These are phyloP conservation scores for Dryomyza anilis DNA, from an alignment of 2,888 invertebrate species.

Conservation along the genomic window DNA sequence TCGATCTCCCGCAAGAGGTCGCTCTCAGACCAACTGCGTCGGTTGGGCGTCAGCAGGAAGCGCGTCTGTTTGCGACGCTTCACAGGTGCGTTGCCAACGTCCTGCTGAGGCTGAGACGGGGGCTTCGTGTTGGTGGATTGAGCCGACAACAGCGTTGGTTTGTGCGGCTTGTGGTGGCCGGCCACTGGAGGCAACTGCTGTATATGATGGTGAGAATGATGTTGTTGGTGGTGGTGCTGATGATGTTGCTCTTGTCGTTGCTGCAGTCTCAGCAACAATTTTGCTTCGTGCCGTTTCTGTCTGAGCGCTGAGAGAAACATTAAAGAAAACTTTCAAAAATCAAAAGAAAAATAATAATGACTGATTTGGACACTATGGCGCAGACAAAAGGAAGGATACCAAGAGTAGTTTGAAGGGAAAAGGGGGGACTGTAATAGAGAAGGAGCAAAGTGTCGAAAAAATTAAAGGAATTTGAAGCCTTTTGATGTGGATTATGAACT, in stretches of 20 bases:
- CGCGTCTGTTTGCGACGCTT: constrained; percentile 53
- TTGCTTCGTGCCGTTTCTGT: constrained; percentile 5
- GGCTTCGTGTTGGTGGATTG: not conserved
- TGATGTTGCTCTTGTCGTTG: constrained; percentile 24
- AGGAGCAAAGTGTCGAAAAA: too few relatives aligned
- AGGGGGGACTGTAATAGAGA: not conserved
- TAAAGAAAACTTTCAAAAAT: not conserved
- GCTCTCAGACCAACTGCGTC: constrained; percentile 61
- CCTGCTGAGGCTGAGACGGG: not conserved
- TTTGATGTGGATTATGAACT: too few relatives aligned
- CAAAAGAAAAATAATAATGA: not conserved
- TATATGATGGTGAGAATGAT: constrained; percentile 25
- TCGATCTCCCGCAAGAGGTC: constrained; percentile 71
- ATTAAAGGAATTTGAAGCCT: too few relatives aligned
- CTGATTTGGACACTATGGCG: not conserved
- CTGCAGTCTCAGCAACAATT: constrained; percentile 20
- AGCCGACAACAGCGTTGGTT: not conserved
- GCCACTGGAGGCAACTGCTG: not conserved
- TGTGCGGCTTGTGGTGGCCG: not conserved
- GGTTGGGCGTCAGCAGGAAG: constrained; percentile 53
- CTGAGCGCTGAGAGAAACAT: not conserved
- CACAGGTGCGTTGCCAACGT: not conserved
- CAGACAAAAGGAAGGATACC: not conserved
- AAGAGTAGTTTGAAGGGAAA: not conserved
- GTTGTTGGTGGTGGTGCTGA: constrained; percentile 12